A percentile compares a stretch with the other conserved stretches of the same genome.
phyloP scores from a whole-genome alignment of 2,113 vertebrate species.

The Carollia perspicillata region DNA sequence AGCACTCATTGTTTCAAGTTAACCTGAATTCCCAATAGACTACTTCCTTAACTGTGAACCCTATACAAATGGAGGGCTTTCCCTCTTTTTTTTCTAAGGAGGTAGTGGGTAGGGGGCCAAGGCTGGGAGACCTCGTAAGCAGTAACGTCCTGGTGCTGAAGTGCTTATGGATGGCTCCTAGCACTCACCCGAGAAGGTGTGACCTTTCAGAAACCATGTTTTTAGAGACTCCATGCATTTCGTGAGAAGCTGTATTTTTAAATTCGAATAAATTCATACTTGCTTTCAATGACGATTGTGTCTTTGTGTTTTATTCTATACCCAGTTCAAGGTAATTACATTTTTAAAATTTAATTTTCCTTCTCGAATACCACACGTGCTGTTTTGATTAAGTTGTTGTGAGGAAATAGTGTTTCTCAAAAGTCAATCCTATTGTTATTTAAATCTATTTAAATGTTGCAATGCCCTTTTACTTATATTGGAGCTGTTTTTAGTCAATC shows the following conservation, averaged over 20 bases:
- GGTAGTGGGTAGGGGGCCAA: background rate
- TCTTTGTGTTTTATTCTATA: conserved; percentile 48
- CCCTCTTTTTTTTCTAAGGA: background rate
- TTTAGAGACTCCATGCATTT: background rate
- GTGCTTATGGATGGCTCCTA: background rate
- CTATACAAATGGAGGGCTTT: background rate
- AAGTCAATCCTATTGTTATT: conserved; percentile 56
- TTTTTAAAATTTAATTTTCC: conserved; percentile 65
- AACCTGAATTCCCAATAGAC: background rate
- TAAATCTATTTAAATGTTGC: conserved; percentile 48
- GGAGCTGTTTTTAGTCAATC: background rate
- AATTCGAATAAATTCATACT: conserved; percentile 45
- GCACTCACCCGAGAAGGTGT: background rate
- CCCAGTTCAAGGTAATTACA: conserved; percentile 54
- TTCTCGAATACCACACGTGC: conserved; percentile 37
- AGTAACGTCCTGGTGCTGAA: background rate
- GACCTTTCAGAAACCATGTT: background rate
- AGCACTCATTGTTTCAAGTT: background rate
- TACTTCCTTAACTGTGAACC: background rate
- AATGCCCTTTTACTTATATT: background rate
- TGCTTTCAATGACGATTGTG: background rate
- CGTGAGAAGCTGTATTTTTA: background rate
- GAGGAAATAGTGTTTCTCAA: conserved; percentile 38
- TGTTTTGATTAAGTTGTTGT: conserved; percentile 27
- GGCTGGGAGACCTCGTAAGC: background rate